Conservation (phyloP, 2,113 vertebrate species). For the Poeciliopsis prolifica region DNA sequence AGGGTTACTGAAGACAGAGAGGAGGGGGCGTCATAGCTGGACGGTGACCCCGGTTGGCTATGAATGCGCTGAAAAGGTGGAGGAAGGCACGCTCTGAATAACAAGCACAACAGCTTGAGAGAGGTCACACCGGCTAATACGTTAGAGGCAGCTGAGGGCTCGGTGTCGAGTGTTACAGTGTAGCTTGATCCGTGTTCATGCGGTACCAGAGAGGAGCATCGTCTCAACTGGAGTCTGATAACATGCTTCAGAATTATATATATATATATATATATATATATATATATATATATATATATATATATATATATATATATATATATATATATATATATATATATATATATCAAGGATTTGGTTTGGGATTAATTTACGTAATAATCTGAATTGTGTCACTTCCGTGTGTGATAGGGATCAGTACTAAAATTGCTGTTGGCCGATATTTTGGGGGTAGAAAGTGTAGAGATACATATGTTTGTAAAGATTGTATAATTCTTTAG, state of each 20-base stretch:
- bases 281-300: background rate
- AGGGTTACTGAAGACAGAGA: constrained; percentile 50
- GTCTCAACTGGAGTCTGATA: background rate
- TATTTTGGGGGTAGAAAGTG: no score
- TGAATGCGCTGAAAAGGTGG: constrained; percentile 26
- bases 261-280: no score
- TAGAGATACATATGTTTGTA: no score
- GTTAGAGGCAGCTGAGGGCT: background rate
- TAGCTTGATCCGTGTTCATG: background rate
- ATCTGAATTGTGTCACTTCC: no score
- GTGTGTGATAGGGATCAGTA: no score
- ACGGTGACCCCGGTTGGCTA: constrained; percentile 26
- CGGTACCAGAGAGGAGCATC: background rate
- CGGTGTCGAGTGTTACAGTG: constrained; percentile 4
- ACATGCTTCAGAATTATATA: no score
- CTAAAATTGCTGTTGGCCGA: no score
- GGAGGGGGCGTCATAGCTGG: constrained; percentile 36
- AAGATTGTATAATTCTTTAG: no score
- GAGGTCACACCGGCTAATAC: background rate
- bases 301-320: no score
- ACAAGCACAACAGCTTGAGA: constrained; percentile 54
- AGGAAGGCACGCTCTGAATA: constrained; percentile 49
- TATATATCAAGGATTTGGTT: no score
- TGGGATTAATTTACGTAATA: background rate
- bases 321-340: background rate